Conservation (phyloP, 1,140 invertebrate genomes). For the Plutomurus gul region DNA sequence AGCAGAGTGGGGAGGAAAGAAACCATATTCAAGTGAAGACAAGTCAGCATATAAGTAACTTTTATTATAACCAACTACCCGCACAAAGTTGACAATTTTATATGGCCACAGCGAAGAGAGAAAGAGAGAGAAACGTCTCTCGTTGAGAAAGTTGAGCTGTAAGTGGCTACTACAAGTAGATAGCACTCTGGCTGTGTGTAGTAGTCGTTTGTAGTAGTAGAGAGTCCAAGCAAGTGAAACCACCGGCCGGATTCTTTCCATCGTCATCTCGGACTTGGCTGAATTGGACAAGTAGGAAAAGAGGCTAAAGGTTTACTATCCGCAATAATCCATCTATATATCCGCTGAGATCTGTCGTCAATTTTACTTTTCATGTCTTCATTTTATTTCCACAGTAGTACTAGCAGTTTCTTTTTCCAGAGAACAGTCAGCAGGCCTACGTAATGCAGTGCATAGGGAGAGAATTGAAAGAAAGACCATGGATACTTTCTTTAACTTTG, state of each 20-base stretch:
- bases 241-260: slow-evolving; percentile 9
- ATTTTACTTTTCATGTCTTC: slow-evolving; percentile 21
- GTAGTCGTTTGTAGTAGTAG: neutral
- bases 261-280: slow-evolving; percentile 4
- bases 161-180: too few relatives aligned
- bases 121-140: neutral
- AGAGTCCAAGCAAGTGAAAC: neutral
- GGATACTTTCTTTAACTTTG: slow-evolving; percentile 27
- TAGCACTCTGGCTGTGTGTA: too few relatives aligned
- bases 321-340: slow-evolving; percentile 19
- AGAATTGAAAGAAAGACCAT: too few relatives aligned
- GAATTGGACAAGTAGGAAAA: too few relatives aligned
- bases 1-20: neutral
- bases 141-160: too few relatives aligned
- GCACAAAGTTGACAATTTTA: slow-evolving; percentile 9
- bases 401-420: too few relatives aligned
- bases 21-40: neutral
- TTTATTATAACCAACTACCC: slow-evolving; percentile 11
- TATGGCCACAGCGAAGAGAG: neutral
- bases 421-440: too few relatives aligned
- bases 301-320: slow-evolving; percentile 21
- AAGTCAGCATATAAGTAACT: slow-evolving; percentile 24
- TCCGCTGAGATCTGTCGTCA: neutral
- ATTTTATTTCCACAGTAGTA: slow-evolving; percentile 17
- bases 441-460: too few relatives aligned